A percentile compares a stretch with the other conserved stretches of the same genome.
Conservation (phyloP, 2,113 vertebrate genomes). For the Rhabdomys dilectus region DNA sequence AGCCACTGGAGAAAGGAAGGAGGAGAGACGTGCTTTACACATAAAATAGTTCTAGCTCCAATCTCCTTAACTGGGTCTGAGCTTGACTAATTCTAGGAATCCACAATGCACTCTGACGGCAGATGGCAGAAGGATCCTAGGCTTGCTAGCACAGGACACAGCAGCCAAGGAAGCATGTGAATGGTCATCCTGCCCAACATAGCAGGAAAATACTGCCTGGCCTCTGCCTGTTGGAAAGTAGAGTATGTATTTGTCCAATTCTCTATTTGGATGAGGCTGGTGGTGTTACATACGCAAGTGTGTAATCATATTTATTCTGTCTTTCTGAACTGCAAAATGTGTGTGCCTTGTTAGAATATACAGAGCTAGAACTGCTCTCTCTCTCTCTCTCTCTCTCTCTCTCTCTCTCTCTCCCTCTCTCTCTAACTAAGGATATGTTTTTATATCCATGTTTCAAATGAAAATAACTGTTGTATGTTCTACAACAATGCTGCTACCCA, state of each 20-base stretch:
- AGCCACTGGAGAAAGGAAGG: background rate
- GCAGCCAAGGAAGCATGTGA: background rate
- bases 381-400: background rate
- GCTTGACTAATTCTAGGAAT: background rate
- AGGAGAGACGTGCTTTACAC: background rate
- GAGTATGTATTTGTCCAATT: background rate
- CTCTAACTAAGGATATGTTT: background rate
- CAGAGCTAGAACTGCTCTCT: background rate
- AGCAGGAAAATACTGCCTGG: background rate
- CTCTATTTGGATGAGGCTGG: background rate
- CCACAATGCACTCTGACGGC: background rate
- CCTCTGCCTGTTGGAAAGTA: background rate
- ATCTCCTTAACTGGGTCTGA: background rate
- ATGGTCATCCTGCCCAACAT: background rate
- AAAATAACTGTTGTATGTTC: background rate
- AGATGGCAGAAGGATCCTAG: background rate
- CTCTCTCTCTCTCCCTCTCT: background rate
- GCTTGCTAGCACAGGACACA: background rate
- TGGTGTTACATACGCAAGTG: background rate
- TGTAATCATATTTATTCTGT: background rate
- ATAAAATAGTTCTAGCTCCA: background rate
- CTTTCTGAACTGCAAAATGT: conserved; percentile 31
- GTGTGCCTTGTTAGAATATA: background rate
- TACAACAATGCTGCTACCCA: background rate
- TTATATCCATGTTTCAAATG: background rate